Conservation (phyloP, 2,888 invertebrate species). For the Clistopyga incitator region DNA sequence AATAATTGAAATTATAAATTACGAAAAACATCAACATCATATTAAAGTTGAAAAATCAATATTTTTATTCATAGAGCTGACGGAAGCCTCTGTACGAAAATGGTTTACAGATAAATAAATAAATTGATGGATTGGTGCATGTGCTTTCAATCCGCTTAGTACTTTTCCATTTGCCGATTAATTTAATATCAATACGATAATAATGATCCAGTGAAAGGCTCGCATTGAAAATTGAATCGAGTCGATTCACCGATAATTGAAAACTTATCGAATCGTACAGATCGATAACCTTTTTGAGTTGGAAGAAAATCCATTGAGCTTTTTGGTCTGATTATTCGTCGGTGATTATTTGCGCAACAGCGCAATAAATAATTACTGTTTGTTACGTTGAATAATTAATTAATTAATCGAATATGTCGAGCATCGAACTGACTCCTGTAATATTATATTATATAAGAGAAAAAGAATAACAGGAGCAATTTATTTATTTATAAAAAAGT, state of each 20-base stretch:
- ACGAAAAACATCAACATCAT: too few species aligned
- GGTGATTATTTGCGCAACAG: slow-evolving; percentile 8
- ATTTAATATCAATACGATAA: slow-evolving; percentile 25
- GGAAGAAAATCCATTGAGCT: slow-evolving; percentile 36
- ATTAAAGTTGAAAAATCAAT: too few species aligned
- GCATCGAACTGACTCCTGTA: not conserved
- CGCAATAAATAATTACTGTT: slow-evolving; percentile 3
- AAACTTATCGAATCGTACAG: slow-evolving; percentile 47
- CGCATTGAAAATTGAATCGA: slow-evolving; percentile 21
- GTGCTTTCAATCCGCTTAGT: not conserved
- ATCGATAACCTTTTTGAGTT: slow-evolving; percentile 21
- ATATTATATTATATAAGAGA: not conserved
- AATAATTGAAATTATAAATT: too few species aligned
- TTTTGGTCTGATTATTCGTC: slow-evolving; percentile 9
- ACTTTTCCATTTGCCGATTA: slow-evolving; percentile 33
- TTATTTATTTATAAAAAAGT: not conserved
- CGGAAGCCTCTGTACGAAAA: not conserved
- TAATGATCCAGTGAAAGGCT: slow-evolving; percentile 38
- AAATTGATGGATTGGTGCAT: not conserved
- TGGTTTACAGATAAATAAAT: not conserved
- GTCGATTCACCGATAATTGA: slow-evolving; percentile 44
- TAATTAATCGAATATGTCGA: slow-evolving; percentile 13
- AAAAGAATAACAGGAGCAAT: not conserved
- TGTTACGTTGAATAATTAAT: slow-evolving; percentile 8
- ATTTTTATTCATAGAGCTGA: too few species aligned